A percentile compares a stretch with the other conserved stretches of the same genome.
Conservation (phyloP, 92 coral and sea anemone species). For the Bergia sp. region DNA sequence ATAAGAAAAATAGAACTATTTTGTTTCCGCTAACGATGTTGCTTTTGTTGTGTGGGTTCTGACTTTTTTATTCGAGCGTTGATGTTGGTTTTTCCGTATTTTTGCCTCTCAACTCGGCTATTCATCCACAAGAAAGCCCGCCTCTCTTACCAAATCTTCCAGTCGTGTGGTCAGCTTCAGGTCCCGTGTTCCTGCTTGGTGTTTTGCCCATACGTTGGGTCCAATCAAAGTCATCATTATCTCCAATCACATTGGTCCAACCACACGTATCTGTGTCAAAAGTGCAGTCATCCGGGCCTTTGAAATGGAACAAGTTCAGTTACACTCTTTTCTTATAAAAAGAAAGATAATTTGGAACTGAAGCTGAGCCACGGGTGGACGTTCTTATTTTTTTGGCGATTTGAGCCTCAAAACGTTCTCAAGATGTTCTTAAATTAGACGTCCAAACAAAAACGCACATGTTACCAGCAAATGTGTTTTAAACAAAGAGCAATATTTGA, state of each 20-base stretch:
- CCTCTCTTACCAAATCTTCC: slow-evolving; percentile 76
- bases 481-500: too few species aligned
- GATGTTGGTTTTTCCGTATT: neutral
- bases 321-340: too few species aligned
- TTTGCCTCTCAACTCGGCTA: neutral
- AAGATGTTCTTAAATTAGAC: too few species aligned
- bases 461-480: too few species aligned
- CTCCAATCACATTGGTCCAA: slow-evolving; percentile 66
- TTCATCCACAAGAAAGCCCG: neutral
- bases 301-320: neutral
- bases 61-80: too few species aligned
- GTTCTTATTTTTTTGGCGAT: too few species aligned
- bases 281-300: slow-evolving; percentile 84
- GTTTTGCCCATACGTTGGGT: slow-evolving; percentile 78
- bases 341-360: too few species aligned
- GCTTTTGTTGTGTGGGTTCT: neutral
- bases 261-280: slow-evolving; percentile 80
- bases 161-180: slow-evolving; percentile 82
- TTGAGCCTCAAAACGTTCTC: too few species aligned
- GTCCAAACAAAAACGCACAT: too few species aligned
- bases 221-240: slow-evolving; percentile 83
- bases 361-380: too few species aligned
- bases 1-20: too few species aligned
- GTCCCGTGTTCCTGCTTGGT: slow-evolving; percentile 85
- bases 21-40: neutral